phyloP scores from a whole-genome alignment of 2,888 invertebrate species.

The Ophion ventricosus region DNA sequence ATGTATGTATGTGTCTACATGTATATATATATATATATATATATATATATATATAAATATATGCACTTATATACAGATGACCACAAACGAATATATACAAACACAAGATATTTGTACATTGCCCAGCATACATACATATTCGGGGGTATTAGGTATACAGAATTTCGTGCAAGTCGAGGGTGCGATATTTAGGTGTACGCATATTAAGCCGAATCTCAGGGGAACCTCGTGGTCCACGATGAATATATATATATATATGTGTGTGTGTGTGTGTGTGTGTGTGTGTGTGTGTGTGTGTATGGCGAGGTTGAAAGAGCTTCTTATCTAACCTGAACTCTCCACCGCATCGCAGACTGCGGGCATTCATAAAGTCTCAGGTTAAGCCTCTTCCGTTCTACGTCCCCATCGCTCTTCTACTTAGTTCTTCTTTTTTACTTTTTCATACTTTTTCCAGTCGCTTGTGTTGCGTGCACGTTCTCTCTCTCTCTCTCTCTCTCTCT shows the following conservation, averaged over 20 bases:
- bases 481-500: background rate
- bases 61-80: background rate
- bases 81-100: background rate
- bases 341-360: slow-evolving; percentile 62
- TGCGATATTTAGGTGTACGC: slow-evolving; percentile 22
- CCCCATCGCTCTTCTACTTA: slow-evolving; percentile 25
- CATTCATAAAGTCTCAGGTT: slow-evolving; percentile 77
- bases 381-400: slow-evolving; percentile 68
- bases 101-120: background rate
- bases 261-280: slow-evolving; percentile 51
- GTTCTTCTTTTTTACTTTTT: slow-evolving; percentile 22
- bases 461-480: background rate
- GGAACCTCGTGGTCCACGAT: slow-evolving; percentile 60
- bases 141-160: slow-evolving; percentile 26
- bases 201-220: slow-evolving; percentile 38
- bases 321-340: slow-evolving; percentile 77
- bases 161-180: slow-evolving; percentile 26
- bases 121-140: background rate
- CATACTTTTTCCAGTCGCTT: background rate
- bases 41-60: too few relatives aligned
- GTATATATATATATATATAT: too few relatives aligned
- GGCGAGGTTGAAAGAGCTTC: slow-evolving; percentile 69
- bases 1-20: too few relatives aligned
- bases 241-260: too few relatives aligned
- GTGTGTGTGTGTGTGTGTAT: too few relatives aligned